Conservation (phyloP, 2,797 vertebrate species). For the Lepilemur septentrionalis region DNA sequence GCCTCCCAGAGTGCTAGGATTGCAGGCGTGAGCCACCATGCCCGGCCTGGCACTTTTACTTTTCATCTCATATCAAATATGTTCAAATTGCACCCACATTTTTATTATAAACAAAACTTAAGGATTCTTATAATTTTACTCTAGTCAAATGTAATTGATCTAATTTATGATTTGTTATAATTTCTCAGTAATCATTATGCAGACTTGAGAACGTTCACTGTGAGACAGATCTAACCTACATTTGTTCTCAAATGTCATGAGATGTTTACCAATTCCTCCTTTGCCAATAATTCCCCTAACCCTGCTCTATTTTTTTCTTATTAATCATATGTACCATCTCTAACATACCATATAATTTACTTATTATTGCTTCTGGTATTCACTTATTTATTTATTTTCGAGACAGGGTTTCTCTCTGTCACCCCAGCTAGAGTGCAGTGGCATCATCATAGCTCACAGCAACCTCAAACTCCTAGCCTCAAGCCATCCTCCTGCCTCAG, state of each 20-base stretch:
- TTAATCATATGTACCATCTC: neutral
- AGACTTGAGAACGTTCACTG: neutral
- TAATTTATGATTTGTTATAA: neutral
- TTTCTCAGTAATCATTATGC: neutral
- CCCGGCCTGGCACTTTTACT: neutral
- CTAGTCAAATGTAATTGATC: neutral
- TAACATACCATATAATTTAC: neutral
- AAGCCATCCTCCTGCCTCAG: neutral
- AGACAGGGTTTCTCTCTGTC: neutral
- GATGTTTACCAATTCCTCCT: neutral
- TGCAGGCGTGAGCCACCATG: too few species aligned
- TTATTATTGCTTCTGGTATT: neutral
- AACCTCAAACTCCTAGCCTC: neutral
- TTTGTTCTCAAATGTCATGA: neutral
- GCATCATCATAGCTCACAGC: neutral
- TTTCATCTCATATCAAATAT: neutral
- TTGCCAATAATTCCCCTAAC: neutral
- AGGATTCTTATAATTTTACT: slow-evolving; percentile 25
- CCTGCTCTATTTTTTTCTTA: neutral
- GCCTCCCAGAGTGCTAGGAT: too few species aligned
- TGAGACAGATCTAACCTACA: neutral
- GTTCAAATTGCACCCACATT: neutral
- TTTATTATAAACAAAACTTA: slow-evolving; percentile 20
- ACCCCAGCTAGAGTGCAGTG: neutral
- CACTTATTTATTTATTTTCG: neutral